A percentile compares a stretch with the other conserved stretches of the same genome.
These are phyloP conservation scores for Didymodactylos carnosus DNA, from an alignment of 2,888 invertebrate genomes.

Conservation along the genomic window DNA sequence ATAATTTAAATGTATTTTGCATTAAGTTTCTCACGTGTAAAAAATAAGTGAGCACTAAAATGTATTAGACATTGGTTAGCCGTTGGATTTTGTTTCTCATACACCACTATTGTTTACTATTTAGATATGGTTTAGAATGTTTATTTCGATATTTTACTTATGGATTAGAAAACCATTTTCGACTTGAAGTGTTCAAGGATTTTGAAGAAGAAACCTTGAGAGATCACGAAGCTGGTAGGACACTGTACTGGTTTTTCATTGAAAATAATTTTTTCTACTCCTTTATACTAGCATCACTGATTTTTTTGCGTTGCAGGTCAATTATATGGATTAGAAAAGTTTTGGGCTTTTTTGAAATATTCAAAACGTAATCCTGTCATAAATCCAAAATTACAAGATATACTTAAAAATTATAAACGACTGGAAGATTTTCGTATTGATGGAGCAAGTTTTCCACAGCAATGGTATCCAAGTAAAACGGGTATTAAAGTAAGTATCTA, in stretches of 20 bases:
- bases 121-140: constrained; percentile 45
- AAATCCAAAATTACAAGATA: constrained; percentile 30
- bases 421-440: constrained; percentile 32
- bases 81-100: neutral
- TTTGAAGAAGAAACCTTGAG: constrained; percentile 76
- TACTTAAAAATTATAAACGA: constrained; percentile 35
- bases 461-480: neutral
- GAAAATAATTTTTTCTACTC: no score
- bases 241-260: neutral
- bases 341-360: constrained; percentile 96
- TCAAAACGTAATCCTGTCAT: constrained; percentile 34
- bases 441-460: neutral
- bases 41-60: neutral
- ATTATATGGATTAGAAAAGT: constrained; percentile 90
- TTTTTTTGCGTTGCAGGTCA: constrained; percentile 56
- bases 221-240: constrained; percentile 63
- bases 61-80: neutral
- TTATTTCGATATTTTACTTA: constrained; percentile 89
- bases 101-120: neutral
- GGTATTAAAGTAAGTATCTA: neutral
- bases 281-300: no score
- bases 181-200: constrained; percentile 79
- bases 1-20: neutral
- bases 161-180: constrained; percentile 81
- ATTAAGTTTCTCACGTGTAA: neutral